Conservation (phyloP, 2,797 vertebrate genomes). For the Thaleichthys pacificus region DNA sequence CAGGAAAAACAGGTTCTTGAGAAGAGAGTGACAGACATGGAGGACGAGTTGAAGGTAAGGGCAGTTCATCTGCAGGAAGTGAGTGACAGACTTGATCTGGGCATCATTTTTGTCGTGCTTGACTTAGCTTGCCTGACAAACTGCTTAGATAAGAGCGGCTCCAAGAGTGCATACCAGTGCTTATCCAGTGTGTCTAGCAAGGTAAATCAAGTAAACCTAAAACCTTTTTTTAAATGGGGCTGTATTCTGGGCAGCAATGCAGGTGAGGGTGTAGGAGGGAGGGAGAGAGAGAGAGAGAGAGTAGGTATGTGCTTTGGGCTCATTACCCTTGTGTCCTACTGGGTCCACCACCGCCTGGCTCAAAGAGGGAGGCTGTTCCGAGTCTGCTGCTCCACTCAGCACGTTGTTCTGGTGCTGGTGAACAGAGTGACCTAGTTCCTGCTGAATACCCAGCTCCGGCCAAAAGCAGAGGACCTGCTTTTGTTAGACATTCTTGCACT, state of each 20-base stretch:
- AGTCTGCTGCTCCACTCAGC: constrained; percentile 65
- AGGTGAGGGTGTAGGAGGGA: constrained; percentile 48
- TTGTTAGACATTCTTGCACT: constrained; percentile 70
- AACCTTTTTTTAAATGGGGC: constrained; percentile 13
- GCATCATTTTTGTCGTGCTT: constrained; percentile 8
- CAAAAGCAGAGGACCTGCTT: constrained; percentile 65
- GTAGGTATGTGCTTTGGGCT: constrained; percentile 59
- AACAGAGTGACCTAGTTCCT: constrained; percentile 74
- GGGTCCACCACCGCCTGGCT: constrained; percentile 36
- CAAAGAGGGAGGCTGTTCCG: constrained; percentile 55
- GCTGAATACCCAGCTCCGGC: constrained; percentile 63
- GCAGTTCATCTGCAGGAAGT: background rate
- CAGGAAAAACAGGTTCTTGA: constrained; percentile 93
- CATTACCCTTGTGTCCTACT: constrained; percentile 62
- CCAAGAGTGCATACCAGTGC: constrained; percentile 22
- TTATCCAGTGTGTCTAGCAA: constrained; percentile 23
- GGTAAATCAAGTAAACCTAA: constrained; percentile 45
- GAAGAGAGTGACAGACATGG: constrained; percentile 94
- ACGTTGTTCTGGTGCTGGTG: constrained; percentile 56
- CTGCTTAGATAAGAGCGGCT: constrained; percentile 9
- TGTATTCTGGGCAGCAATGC: constrained; percentile 35
- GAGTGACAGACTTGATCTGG: background rate
- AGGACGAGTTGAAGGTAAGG: constrained; percentile 95
- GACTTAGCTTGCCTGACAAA: constrained; percentile 26
- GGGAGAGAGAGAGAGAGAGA: constrained; percentile 58